Evolutionary conservation across 2,888 invertebrate genomes (phyloP).

Genomic region (Microdon myrmicae): DNA sequence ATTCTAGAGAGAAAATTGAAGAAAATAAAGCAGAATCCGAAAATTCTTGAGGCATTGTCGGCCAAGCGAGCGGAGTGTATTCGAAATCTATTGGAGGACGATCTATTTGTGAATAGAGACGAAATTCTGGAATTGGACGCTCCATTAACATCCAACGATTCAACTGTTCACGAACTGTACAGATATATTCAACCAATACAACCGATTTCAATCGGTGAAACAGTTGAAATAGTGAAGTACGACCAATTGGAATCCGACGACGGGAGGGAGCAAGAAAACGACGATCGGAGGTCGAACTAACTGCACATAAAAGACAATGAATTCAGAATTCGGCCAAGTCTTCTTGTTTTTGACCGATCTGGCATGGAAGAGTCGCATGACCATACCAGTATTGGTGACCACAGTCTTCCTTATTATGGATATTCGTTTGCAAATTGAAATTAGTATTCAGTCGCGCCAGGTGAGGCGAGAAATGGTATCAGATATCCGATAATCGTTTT

Average conservation of each 20-base stretch:
- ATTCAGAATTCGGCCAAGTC: conserved; percentile 66
- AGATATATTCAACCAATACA: conserved; percentile 69
- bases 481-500: not conserved
- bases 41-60: conserved; percentile 68
- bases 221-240: conserved; percentile 69
- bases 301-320: conserved; percentile 57
- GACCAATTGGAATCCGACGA: conserved; percentile 67
- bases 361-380: conserved; percentile 77
- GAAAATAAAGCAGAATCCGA: conserved; percentile 68
- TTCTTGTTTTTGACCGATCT: conserved; percentile 76
- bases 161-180: conserved; percentile 61
- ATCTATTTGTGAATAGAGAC: conserved; percentile 55
- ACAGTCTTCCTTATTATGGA: conserved; percentile 76
- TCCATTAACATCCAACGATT: conserved; percentile 64
- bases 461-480: conserved; percentile 53
- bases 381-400: conserved; percentile 75
- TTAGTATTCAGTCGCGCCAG: conserved; percentile 71
- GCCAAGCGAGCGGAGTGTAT: conserved; percentile 69
- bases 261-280: too few species aligned
- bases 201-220: conserved; percentile 69
- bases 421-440: conserved; percentile 75
- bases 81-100: conserved; percentile 66
- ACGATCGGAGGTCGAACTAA: too few species aligned
- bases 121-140: conserved; percentile 63
- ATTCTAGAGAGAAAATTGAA: conserved; percentile 66